These are phyloP conservation scores for Urocolius indicus DNA, from an alignment of 2,113 vertebrate species.

Conservation along the genomic window DNA sequence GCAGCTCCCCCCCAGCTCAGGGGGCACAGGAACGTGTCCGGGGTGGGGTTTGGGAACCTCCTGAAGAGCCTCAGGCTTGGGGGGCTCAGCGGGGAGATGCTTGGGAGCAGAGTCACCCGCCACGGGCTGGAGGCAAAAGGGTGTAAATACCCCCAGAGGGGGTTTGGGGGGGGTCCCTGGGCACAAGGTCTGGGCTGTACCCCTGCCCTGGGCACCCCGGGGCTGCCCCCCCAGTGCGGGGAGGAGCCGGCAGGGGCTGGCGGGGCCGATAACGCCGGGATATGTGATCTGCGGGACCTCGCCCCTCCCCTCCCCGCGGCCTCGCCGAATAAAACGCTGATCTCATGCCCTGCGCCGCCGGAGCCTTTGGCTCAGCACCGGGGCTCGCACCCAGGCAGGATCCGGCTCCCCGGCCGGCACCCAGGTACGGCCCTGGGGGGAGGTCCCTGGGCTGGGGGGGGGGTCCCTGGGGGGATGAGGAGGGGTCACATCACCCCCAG, in stretches of 20 bases:
- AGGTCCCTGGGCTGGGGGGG: neutral
- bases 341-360: slow-evolving; percentile 75
- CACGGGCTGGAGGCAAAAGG: rapidly evolving
- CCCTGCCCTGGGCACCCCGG: neutral
- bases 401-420: neutral
- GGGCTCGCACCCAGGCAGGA: slow-evolving; percentile 10
- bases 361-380: slow-evolving; percentile 47
- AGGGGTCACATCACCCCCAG: neutral
- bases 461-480: neutral
- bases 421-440: neutral
- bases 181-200: too few species aligned
- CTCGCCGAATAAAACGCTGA: slow-evolving; percentile 81
- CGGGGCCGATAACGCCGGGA: slow-evolving; percentile 54
- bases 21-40: too few species aligned
- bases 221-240: neutral
- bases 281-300: slow-evolving; percentile 52
- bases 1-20: too few species aligned
- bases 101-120: neutral
- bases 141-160: rapidly evolving
- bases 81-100: neutral
- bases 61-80: too few species aligned
- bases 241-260: neutral
- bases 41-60: too few species aligned
- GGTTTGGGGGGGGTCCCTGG: too few species aligned
- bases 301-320: slow-evolving; percentile 63